Base-by-base conservation (phyloP, 1,140 invertebrate genomes). In the Nasonia longicornis region DNA sequence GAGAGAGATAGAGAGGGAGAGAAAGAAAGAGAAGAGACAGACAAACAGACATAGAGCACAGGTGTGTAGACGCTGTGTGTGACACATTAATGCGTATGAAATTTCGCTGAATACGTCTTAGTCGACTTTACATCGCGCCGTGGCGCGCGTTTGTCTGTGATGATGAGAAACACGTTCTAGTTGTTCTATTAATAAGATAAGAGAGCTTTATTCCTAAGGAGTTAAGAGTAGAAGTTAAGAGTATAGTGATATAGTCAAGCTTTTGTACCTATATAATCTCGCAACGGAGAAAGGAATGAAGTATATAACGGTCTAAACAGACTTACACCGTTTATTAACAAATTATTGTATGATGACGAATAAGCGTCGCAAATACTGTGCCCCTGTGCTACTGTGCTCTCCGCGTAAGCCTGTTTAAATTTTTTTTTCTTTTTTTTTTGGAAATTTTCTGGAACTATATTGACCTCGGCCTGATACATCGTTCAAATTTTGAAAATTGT, bases 381-480 rank as follows among this genome's bases (percentile, higher is more conserved):
- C 78, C 58, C 76, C 76, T 74, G 81, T 82, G 76, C 76, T 82
- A 74, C 81, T 81, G 63, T 77, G 80, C 76, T 42, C 76, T 67
- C 22, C 73, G 20, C 29, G 26, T 26, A 72, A 81, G 69, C 20
- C 52, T 71, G 74, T 71, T 81, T 58, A 26, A 72, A 64, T 78
- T 73, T 73, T 82, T 67, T 82, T 69, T 78, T 78, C 45, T 78
- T 78, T 77, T 72, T 72, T 26, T 80, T 67, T 80, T 20, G 45
- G 22, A 67, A 72, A 77, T 78, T 42, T 82, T 84, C 76, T 81
- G 29, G 63, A 82, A 79, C 76, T 71, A n/a, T 64, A 73, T 82
- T 82, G 81, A 82, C 85, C 83, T 86, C 84, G 87, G 86, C 85
- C 82, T 89, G 88, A 85, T 87, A 85, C 86, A 87, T 82, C 76